Evolutionary conservation across 2,113 vertebrate genomes (phyloP).

Genomic region (Salvelinus fontinalis): DNA sequence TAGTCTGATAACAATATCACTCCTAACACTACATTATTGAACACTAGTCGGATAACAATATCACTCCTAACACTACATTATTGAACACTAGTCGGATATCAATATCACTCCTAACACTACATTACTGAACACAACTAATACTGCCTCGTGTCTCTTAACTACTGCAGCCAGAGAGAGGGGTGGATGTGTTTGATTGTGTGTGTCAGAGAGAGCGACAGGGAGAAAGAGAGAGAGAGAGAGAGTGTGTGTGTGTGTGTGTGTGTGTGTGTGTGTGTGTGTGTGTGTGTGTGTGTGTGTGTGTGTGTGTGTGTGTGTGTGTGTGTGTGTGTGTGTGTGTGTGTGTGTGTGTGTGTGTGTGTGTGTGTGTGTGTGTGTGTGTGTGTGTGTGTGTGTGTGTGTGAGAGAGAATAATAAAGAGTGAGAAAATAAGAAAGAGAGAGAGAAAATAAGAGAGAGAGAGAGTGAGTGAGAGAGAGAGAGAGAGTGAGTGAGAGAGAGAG

Average conservation of each 20-base stretch:
- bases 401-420: not conserved
- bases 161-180: not conserved
- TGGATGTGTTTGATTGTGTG: not conserved
- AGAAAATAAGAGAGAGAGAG: slow-evolving; percentile 9
- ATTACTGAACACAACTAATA: not conserved
- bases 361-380: too few relatives aligned
- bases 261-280: too few relatives aligned
- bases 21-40: too few relatives aligned
- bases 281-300: not conserved
- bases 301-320: too few relatives aligned
- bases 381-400: too few relatives aligned
- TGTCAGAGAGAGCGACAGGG: not conserved
- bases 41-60: too few relatives aligned
- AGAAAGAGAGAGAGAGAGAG: not conserved
- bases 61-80: too few relatives aligned
- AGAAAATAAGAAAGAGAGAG: not conserved
- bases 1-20: too few relatives aligned
- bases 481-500: too few relatives aligned
- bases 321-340: too few relatives aligned
- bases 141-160: not conserved
- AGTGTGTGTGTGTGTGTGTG: not conserved
- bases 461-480: too few relatives aligned
- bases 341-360: too few relatives aligned
- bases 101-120: not conserved
- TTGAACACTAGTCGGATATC: not conserved